Conservation (phyloP, 2,888 invertebrate genomes). For the Archips crataeganus region DNA sequence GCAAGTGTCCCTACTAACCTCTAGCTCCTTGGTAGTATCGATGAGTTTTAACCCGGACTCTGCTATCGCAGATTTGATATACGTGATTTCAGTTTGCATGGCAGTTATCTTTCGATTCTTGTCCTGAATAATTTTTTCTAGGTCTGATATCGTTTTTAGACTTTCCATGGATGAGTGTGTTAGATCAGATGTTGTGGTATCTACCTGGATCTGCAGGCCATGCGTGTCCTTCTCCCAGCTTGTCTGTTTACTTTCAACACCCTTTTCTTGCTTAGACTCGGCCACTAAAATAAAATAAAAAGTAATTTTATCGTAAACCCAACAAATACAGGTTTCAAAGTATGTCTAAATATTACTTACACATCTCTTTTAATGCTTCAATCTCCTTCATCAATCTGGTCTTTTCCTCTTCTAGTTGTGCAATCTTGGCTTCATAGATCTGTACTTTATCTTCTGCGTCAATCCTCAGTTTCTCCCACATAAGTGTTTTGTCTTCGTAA, state of each 20-base stretch:
- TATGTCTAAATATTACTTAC: conserved; percentile 57
- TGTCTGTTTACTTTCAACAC: conserved; percentile 53
- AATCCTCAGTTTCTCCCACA: conserved; percentile 56
- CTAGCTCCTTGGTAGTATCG: conserved; percentile 72
- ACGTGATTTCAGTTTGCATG: conserved; percentile 72
- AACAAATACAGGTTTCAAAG: neutral
- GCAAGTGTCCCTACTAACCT: conserved; percentile 70
- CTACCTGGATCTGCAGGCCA: conserved; percentile 68
- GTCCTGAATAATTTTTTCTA: conserved; percentile 77
- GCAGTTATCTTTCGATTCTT: conserved; percentile 75
- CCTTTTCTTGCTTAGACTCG: conserved; percentile 59
- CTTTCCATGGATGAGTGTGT: conserved; percentile 73
- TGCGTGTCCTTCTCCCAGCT: conserved; percentile 59
- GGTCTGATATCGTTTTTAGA: conserved; percentile 74
- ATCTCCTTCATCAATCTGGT: conserved; percentile 33
- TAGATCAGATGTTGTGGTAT: conserved; percentile 70
- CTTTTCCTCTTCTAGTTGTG: conserved; percentile 47
- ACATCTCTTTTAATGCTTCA: conserved; percentile 53
- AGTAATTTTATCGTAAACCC: neutral
- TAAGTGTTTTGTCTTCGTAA: conserved; percentile 54
- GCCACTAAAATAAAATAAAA: conserved; percentile 60
- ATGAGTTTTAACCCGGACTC: conserved; percentile 76
- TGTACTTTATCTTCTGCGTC: conserved; percentile 51
- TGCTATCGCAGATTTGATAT: conserved; percentile 71
- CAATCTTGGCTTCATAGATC: conserved; percentile 49